These are phyloP conservation scores for Nephila pilipes DNA, from an alignment of 1,140 invertebrate genomes.

Conservation along the genomic window DNA sequence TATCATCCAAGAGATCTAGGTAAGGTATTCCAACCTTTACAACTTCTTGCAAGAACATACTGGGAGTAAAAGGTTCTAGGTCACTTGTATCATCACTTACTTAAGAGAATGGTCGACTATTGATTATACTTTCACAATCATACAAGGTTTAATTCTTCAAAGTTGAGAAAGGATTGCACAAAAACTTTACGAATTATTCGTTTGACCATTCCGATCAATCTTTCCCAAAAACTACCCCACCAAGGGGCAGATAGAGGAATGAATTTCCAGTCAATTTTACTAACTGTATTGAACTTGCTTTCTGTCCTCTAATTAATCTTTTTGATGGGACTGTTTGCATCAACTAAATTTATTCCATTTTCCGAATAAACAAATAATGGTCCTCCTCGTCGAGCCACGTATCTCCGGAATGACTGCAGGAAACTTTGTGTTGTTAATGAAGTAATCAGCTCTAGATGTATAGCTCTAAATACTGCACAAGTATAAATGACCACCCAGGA, in stretches of 20 bases:
- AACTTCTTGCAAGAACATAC: too few species aligned
- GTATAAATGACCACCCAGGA: constrained; percentile 81
- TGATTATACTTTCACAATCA: too few species aligned
- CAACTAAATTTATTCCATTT: constrained; percentile 72
- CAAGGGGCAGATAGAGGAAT: neutral
- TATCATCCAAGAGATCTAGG: too few species aligned
- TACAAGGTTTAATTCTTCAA: constrained; percentile 72
- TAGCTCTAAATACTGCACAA: constrained; percentile 81
- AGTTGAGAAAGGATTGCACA: neutral
- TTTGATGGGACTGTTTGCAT: neutral
- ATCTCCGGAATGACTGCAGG: constrained; percentile 80
- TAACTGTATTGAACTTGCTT: neutral
- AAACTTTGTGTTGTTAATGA: constrained; percentile 81
- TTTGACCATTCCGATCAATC: constrained; percentile 14
- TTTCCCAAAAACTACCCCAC: neutral
- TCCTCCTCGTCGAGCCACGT: constrained; percentile 79
- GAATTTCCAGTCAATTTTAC: neutral
- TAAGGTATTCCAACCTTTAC: too few species aligned
- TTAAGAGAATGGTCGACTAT: constrained; percentile 65
- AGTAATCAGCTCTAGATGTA: too few species aligned
- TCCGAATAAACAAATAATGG: constrained; percentile 59
- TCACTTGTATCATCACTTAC: constrained; percentile 73
- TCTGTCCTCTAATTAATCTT: neutral
- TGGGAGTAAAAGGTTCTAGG: constrained; percentile 44
- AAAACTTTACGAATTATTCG: neutral